Evolutionary conservation across 2,888 invertebrate genomes (phyloP).

Genomic region (Archips crataeganus): DNA sequence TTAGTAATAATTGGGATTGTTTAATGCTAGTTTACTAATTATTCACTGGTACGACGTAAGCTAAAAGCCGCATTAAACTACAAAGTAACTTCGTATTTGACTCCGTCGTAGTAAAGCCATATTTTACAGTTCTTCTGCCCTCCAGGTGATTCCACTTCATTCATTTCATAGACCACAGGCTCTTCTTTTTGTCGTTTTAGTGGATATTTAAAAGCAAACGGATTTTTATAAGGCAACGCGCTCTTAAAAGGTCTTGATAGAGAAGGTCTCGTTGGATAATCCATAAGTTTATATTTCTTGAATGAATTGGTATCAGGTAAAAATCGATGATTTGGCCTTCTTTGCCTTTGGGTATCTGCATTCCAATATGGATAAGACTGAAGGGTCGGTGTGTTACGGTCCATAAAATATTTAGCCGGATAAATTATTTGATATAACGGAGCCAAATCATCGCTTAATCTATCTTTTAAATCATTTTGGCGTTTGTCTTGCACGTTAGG

Average conservation of each 20-base stretch:
- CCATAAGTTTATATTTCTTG: constrained; percentile 38
- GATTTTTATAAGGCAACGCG: constrained; percentile 22
- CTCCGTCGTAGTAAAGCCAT: constrained; percentile 71
- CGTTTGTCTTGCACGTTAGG: constrained; percentile 9
- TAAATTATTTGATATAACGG: constrained; percentile 34
- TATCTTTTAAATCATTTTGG: constrained; percentile 12
- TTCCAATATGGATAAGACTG: constrained; percentile 39
- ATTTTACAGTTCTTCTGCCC: constrained; percentile 64
- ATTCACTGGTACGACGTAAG: neutral
- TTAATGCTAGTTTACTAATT: neutral
- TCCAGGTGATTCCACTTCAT: constrained; percentile 53
- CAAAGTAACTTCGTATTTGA: constrained; percentile 68
- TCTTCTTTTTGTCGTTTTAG: constrained; percentile 24
- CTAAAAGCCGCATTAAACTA: constrained; percentile 41
- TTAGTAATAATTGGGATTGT: neutral
- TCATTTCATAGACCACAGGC: constrained; percentile 57
- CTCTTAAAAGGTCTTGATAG: neutral
- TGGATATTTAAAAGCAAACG: constrained; percentile 19
- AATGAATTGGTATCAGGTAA: constrained; percentile 44
- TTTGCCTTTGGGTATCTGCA: constrained; percentile 30
- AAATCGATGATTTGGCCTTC: constrained; percentile 37
- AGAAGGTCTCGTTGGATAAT: constrained; percentile 6
- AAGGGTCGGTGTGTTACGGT: constrained; percentile 16
- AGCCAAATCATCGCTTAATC: constrained; percentile 4
- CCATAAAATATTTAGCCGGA: constrained; percentile 30